phyloP scores from a whole-genome alignment of 1,140 invertebrate species.

The Leptestheria dahalacensis region DNA sequence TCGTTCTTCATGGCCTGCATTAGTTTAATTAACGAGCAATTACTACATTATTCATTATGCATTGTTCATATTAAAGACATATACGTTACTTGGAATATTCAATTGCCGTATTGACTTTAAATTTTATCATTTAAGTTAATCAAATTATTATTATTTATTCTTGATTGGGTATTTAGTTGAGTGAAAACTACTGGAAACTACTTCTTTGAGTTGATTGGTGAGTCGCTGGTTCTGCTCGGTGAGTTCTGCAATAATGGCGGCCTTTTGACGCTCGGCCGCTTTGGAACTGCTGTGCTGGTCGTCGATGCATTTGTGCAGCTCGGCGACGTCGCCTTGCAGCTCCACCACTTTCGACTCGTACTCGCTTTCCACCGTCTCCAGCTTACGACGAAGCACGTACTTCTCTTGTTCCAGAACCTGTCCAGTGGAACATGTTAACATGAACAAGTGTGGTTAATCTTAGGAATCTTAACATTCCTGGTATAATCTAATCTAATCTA shows the following conservation, averaged over 20 bases:
- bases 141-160: too few relatives aligned
- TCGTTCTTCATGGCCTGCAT: conserved; percentile 52
- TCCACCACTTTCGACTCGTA: conserved; percentile 75
- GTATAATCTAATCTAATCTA: too few relatives aligned
- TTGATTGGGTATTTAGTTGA: too few relatives aligned
- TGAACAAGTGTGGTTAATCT: too few relatives aligned
- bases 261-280: conserved; percentile 62
- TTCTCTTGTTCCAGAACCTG: conserved; percentile 88
- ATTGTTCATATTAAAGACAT: too few relatives aligned
- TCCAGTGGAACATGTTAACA: background rate
- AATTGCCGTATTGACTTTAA: too few relatives aligned
- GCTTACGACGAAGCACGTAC: conserved; percentile 62
- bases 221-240: conserved; percentile 80
- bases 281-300: conserved; percentile 43
- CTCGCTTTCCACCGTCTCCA: conserved; percentile 70
- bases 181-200: too few relatives aligned
- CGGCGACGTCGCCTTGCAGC: conserved; percentile 67
- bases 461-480: too few relatives aligned
- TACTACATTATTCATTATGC: too few relatives aligned
- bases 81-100: too few relatives aligned
- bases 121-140: too few relatives aligned
- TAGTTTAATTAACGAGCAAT: conserved; percentile 12
- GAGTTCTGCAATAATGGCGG: conserved; percentile 63
- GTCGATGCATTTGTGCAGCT: conserved; percentile 42
- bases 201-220: conserved; percentile 70